Conservation (phyloP, 1,140 invertebrate species). For the Ylistrum balloti region DNA sequence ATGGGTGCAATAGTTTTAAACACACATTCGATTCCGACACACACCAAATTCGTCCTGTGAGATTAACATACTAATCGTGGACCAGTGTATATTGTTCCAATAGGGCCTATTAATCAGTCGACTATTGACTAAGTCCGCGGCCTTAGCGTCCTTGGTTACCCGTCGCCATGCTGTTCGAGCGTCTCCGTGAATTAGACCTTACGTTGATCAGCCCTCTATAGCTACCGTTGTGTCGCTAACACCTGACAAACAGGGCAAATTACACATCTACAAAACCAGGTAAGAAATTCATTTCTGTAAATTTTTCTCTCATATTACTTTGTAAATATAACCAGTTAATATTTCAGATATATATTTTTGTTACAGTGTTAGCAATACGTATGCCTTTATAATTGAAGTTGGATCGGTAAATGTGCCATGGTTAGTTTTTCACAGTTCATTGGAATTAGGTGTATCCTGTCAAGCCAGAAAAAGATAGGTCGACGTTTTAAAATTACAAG, state of each 20-base stretch:
- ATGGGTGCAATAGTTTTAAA: conserved; percentile 1
- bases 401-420: neutral
- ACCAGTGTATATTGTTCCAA: conserved; percentile 24
- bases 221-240: conserved; percentile 37
- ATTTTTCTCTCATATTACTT: neutral
- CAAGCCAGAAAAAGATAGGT: neutral
- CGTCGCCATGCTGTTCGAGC: conserved; percentile 36
- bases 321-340: neutral
- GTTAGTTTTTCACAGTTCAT: neutral
- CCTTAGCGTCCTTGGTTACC: conserved; percentile 37
- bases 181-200: conserved; percentile 37
- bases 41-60: neutral
- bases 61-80: conserved; percentile 21
- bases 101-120: conserved; percentile 9
- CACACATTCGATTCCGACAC: conserved; percentile 10
- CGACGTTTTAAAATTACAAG: neutral
- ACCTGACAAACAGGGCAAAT: conserved; percentile 25
- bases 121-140: conserved; percentile 24
- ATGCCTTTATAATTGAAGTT: too few relatives aligned
- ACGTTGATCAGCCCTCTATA: neutral
- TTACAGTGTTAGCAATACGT: neutral
- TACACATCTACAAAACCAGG: neutral
- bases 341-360: neutral
- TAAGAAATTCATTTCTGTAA: conserved; percentile 12
- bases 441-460: conserved; percentile 9